These are phyloP conservation scores for Capitella teleta DNA, from an alignment of 1,140 invertebrate genomes.

Conservation along the genomic window DNA sequence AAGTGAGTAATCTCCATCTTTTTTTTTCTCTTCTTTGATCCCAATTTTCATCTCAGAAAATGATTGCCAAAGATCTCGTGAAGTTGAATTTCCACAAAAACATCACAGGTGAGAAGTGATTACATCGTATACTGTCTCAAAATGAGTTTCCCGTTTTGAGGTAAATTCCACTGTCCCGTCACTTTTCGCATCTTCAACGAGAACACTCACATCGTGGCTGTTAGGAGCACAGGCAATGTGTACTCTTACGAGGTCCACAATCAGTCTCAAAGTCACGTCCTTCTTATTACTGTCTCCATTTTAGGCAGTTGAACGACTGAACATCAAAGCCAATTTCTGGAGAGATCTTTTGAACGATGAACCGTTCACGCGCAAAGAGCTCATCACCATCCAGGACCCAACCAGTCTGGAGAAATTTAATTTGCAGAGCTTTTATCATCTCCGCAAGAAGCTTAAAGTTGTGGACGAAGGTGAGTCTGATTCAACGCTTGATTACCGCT, in stretches of 20 bases:
- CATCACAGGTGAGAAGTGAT: slow-evolving; percentile 56
- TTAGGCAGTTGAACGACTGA: slow-evolving; percentile 86
- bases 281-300: too few relatives aligned
- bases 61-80: slow-evolving; percentile 73
- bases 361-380: slow-evolving; percentile 78
- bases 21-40: too few relatives aligned
- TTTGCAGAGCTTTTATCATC: slow-evolving; percentile 83
- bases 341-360: slow-evolving; percentile 87
- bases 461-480: slow-evolving; percentile 57
- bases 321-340: slow-evolving; percentile 87
- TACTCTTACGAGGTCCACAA: slow-evolving; percentile 69
- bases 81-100: slow-evolving; percentile 87
- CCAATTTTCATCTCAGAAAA: slow-evolving; percentile 47
- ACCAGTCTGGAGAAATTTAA: slow-evolving; percentile 87
- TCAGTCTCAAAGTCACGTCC: too few relatives aligned
- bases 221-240: slow-evolving; percentile 88
- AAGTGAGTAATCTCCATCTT: slow-evolving; percentile 52
- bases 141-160: too few relatives aligned
- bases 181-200: slow-evolving; percentile 91
- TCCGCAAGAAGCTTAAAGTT: slow-evolving; percentile 87
- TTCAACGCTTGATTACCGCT: too few relatives aligned
- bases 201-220: slow-evolving; percentile 85
- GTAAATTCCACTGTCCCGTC: slow-evolving; percentile 84
- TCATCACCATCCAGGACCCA: slow-evolving; percentile 89
- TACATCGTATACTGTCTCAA: too few relatives aligned